Evolutionary conservation across 2,113 vertebrate species (phyloP).

Genomic region (Nothobranchius kuhntae): DNA sequence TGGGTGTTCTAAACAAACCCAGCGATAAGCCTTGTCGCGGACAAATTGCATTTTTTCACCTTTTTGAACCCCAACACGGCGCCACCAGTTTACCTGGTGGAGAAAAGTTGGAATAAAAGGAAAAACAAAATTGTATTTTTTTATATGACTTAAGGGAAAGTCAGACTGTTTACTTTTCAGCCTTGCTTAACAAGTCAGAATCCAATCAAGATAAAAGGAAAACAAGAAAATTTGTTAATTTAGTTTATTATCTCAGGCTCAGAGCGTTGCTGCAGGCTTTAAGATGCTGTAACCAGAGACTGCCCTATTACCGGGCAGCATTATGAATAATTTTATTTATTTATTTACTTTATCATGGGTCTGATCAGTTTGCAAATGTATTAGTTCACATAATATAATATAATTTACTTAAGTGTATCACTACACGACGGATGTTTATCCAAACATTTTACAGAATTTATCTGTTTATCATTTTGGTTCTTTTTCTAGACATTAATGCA

Average conservation of each 20-base stretch:
- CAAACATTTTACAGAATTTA: too few relatives aligned
- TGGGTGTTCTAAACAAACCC: slow-evolving; percentile 43
- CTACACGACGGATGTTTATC: too few relatives aligned
- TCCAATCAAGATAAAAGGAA: not conserved
- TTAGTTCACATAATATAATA: too few relatives aligned
- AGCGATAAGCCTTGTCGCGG: slow-evolving; percentile 47
- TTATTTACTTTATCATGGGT: not conserved
- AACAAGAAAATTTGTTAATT: not conserved
- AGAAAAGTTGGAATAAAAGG: too few relatives aligned
- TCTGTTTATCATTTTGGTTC: too few relatives aligned
- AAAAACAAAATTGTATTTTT: too few relatives aligned
- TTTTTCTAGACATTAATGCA: too few relatives aligned
- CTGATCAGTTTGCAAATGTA: too few relatives aligned
- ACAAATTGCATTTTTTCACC: slow-evolving; percentile 49
- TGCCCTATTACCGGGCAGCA: not conserved
- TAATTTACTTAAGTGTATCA: too few relatives aligned
- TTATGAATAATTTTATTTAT: not conserved
- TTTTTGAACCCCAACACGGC: slow-evolving; percentile 4
- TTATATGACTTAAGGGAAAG: too few relatives aligned
- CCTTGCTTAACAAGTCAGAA: not conserved
- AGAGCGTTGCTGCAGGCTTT: not conserved
- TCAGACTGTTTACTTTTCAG: not conserved
- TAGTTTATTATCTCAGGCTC: not conserved
- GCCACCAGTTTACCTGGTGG: too few relatives aligned
- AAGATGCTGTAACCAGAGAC: not conserved